Evolutionary conservation across 2,113 vertebrate genomes (phyloP), one percentile per base, ranked within the genome.

Genomic region (Lophochroa leadbeateri): DNA sequence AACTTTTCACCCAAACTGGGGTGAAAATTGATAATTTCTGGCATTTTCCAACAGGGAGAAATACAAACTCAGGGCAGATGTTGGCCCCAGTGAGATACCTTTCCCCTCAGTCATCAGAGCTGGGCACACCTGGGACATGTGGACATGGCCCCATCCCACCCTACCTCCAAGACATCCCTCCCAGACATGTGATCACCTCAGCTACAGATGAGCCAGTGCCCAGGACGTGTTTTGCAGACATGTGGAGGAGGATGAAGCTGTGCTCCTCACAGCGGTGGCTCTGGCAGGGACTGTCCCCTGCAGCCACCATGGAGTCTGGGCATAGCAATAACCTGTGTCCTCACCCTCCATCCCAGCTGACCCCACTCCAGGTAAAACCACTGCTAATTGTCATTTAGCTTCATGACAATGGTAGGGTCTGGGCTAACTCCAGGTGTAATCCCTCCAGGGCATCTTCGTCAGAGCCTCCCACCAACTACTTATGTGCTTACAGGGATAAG

Each of bases 401-500:
- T 33, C 58, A 63, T 57, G 21, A 33, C 5, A n/a, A 27, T 18
- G 24, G 68, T 21, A 44, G n/a, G 44, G 47, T 7, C 39, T 46
- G 44, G 33, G 25, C 15, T 50, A 60, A 64, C 3, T 33, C 53
- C 49, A 55, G 74, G 19, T 70, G 44, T 57, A 20, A n/a, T 4
- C 44, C 19, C 29, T 33, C 9, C 19, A 16, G 11, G 11, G 7
- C 20, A 14, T 6, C 44, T 47, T 47, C 46, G 63, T 4, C 75
- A 43, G 49, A 74, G 17, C 69, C 17, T 60, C 20, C 60, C 31
- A 7, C 3, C 2, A 7, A 17, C 28, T 18, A 6, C 11, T 55
- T 23, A 1, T 0, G 13, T 2, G 20, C 28, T 58, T 2, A 2
- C n/a, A 33, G 31, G 28, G 63, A 0, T 18, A 9, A 8, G 23